phyloP scores from a whole-genome alignment of 2,113 vertebrate species.

The Steatornis caripensis region DNA sequence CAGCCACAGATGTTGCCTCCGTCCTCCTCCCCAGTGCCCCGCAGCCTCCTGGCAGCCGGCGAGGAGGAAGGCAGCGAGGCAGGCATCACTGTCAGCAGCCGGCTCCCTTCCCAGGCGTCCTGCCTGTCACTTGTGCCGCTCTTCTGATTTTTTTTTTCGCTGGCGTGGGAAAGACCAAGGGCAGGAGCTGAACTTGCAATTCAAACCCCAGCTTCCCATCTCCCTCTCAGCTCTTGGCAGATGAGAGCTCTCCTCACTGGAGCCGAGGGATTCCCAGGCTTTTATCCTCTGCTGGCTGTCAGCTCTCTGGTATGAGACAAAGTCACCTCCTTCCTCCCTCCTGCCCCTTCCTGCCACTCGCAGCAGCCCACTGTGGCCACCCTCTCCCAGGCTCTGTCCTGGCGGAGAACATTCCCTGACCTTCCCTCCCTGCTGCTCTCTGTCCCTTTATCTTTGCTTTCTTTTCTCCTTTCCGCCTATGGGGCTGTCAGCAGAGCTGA shows the following conservation, averaged over 20 bases:
- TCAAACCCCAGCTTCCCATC: neutral
- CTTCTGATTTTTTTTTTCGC: fast-evolving
- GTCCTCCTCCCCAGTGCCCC: neutral
- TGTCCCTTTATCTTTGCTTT: neutral
- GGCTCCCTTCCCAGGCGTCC: neutral
- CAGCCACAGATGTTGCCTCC: neutral
- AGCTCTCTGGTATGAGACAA: constrained; percentile 1
- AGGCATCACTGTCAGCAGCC: neutral
- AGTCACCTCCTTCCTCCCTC: constrained; percentile 10
- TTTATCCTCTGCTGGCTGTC: constrained; percentile 2
- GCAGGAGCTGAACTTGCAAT: neutral
- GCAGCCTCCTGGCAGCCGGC: neutral
- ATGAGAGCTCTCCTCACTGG: neutral
- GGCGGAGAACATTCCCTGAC: neutral
- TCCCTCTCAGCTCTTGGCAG: neutral
- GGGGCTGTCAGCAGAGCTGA: neutral
- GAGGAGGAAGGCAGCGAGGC: neutral
- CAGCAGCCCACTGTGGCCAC: fast-evolving
- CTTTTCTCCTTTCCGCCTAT: neutral
- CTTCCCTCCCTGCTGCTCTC: neutral
- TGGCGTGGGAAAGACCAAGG: neutral
- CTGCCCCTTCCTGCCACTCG: neutral
- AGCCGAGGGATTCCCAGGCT: constrained; percentile 12
- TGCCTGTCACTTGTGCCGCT: neutral
- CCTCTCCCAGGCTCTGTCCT: neutral